A percentile compares a stretch with the other conserved stretches of the same genome.
These are phyloP conservation scores for Tipula lateralis DNA, from an alignment of 2,888 invertebrate species.

Conservation along the genomic window DNA sequence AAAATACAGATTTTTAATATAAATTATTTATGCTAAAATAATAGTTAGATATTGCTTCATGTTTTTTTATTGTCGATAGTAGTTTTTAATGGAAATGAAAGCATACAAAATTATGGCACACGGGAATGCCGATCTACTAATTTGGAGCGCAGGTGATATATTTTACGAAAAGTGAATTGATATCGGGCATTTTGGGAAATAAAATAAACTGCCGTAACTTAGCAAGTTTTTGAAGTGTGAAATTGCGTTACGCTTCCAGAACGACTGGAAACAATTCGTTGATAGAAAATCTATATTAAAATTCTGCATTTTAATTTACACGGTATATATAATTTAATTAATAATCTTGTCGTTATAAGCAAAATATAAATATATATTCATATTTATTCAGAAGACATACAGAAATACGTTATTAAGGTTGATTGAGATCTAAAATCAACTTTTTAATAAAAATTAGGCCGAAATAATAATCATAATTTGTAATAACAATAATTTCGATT, in stretches of 20 bases:
- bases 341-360: not conserved
- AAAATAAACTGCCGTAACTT: not conserved
- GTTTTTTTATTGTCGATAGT: not conserved
- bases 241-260: not conserved
- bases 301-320: constrained; percentile 1
- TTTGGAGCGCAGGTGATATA: not conserved
- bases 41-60: not conserved
- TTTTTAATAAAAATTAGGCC: not conserved
- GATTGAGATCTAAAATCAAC: not conserved
- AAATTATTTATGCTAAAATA: not conserved
- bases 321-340: not conserved
- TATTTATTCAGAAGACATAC: not conserved
- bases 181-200: not conserved
- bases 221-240: not conserved
- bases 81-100: not conserved
- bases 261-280: not conserved
- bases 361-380: not conserved
- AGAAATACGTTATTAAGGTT: not conserved
- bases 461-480: not conserved
- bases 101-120: not conserved
- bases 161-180: not conserved
- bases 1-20: constrained; percentile 19
- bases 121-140: not conserved
- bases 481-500: constrained; percentile 3
- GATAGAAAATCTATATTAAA: not conserved